A percentile compares a stretch with the other conserved stretches of the same genome.
Conservation (phyloP, 2,797 vertebrate species). For the Cynopterus sphinx region DNA sequence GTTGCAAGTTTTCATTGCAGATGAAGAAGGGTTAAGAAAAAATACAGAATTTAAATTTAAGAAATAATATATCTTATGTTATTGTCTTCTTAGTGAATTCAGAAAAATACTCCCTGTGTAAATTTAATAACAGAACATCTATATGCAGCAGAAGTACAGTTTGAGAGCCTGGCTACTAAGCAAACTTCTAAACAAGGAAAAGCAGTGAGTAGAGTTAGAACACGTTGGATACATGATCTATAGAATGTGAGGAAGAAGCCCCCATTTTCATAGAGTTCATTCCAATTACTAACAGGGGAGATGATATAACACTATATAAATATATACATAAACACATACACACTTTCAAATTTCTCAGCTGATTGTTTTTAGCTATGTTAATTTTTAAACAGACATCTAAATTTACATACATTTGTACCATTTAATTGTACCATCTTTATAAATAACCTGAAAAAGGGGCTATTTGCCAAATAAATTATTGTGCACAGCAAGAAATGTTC, state of each 20-base stretch:
- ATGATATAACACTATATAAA: background rate
- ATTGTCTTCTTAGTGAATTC: background rate
- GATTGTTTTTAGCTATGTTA: background rate
- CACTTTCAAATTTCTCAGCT: background rate
- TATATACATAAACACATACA: background rate
- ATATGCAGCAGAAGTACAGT: background rate
- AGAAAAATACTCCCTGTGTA: background rate
- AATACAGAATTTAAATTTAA: background rate
- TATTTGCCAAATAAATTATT: constrained; percentile 10
- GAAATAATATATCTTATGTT: background rate
- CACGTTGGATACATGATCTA: background rate
- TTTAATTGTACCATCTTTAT: background rate
- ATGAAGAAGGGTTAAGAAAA: background rate
- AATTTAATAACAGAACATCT: background rate
- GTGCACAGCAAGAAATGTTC: background rate
- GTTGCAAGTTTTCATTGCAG: background rate
- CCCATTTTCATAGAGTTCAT: background rate
- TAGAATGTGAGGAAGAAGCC: background rate
- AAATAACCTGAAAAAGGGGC: background rate
- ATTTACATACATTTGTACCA: background rate
- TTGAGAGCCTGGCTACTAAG: background rate
- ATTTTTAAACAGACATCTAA: background rate
- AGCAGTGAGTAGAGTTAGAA: background rate
- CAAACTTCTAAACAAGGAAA: background rate
- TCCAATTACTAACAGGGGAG: background rate